Evolutionary conservation across 2,797 vertebrate species (phyloP).

Genomic region (Sphenodon punctatus): DNA sequence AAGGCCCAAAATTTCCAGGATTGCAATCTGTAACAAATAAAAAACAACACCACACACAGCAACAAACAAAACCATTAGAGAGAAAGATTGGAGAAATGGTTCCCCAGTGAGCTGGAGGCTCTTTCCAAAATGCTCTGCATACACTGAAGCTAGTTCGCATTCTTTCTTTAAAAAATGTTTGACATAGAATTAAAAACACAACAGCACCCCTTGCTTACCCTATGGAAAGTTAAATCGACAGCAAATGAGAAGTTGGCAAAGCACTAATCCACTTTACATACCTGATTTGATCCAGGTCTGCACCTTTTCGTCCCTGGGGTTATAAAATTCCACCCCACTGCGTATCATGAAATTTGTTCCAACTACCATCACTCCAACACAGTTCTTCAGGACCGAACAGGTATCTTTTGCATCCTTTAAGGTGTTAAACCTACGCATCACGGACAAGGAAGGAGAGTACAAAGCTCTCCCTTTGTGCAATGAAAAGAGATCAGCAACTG

Average conservation of each 20-base stretch:
- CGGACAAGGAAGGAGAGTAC: neutral
- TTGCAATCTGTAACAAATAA: neutral
- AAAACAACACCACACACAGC: too few relatives aligned
- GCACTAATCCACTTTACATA: neutral
- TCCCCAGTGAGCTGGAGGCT: too few relatives aligned
- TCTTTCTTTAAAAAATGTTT: too few relatives aligned
- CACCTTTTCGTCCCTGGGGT: neutral
- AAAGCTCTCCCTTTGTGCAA: neutral
- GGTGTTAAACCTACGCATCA: neutral
- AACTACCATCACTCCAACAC: neutral
- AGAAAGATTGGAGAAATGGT: too few relatives aligned
- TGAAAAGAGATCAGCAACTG: neutral
- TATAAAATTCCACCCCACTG: neutral
- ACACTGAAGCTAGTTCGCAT: too few relatives aligned
- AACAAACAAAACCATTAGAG: too few relatives aligned
- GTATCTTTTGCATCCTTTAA: neutral
- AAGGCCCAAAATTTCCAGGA: slow-evolving; percentile 1
- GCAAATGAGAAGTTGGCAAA: neutral
- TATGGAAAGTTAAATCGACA: too few relatives aligned
- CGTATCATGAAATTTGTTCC: neutral
- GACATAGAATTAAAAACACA: too few relatives aligned
- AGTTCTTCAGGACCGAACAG: neutral
- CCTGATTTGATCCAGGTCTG: slow-evolving; percentile 12
- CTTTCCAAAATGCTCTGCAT: too few relatives aligned
- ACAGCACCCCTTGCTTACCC: too few relatives aligned